These are phyloP conservation scores for Panagrolaimus sp. DNA, from an alignment of 1,140 invertebrate species.

Conservation along the genomic window DNA sequence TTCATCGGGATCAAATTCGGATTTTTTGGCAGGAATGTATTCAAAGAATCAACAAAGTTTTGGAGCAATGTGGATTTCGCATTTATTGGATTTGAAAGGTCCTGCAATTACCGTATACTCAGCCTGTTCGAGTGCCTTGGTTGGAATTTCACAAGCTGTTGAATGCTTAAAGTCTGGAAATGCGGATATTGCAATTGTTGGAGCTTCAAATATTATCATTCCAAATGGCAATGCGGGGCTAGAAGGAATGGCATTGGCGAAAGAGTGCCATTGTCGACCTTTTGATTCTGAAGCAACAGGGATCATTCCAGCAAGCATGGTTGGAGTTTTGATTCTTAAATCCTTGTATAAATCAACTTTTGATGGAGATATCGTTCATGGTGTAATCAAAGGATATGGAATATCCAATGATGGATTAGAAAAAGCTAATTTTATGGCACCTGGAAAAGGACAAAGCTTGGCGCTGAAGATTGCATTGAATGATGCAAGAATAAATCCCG, in stretches of 20 bases:
- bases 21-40: neutral
- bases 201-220: conserved; percentile 23
- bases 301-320: conserved; percentile 32
- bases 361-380: conserved; percentile 29
- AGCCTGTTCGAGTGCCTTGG: conserved; percentile 27
- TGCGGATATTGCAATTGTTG: conserved; percentile 26
- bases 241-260: conserved; percentile 25
- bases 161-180: neutral
- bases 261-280: conserved; percentile 23
- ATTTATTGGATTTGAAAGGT: conserved; percentile 31
- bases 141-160: conserved; percentile 28
- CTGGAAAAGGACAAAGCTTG: conserved; percentile 27
- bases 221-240: conserved; percentile 23
- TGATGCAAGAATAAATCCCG: neutral
- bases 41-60: conserved; percentile 40
- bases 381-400: conserved; percentile 18
- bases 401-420: conserved; percentile 35
- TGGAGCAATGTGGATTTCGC: conserved; percentile 26
- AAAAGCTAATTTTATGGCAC: conserved; percentile 41
- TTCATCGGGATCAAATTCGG: neutral
- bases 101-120: conserved; percentile 31
- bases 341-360: conserved; percentile 18
- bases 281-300: conserved; percentile 25
- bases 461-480: conserved; percentile 27
- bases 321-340: conserved; percentile 32